phyloP scores from a whole-genome alignment of 1,140 invertebrate genomes.

The Yoshiicerus persimilis region DNA sequence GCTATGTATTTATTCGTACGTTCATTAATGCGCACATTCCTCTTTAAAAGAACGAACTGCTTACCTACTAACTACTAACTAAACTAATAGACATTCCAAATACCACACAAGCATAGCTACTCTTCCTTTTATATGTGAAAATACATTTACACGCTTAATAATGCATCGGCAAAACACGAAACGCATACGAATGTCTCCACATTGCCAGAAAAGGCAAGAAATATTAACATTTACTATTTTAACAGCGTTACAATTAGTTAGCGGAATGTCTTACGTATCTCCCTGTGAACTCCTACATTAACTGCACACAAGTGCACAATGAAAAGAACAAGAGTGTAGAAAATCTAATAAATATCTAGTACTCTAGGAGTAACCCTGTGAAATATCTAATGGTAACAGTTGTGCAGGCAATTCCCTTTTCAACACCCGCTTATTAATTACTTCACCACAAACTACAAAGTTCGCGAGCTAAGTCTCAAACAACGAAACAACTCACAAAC shows the following conservation, averaged over 20 bases:
- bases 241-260: not conserved
- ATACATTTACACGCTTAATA: not conserved
- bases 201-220: not conserved
- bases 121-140: not conserved
- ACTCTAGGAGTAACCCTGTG: no score
- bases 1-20: not conserved
- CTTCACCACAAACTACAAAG: not conserved
- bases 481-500: not conserved
- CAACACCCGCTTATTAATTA: constrained; percentile 9
- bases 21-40: not conserved
- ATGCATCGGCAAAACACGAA: not conserved
- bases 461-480: no score
- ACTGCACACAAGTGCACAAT: not conserved
- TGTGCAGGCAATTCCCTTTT: not conserved
- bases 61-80: not conserved
- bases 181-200: not conserved
- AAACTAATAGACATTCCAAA: not conserved
- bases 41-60: not conserved
- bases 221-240: constrained; percentile 10
- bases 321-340: not conserved
- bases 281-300: not conserved
- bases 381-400: not conserved
- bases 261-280: not conserved
- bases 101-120: not conserved
- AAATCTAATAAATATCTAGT: not conserved